Percentiles rank a stretch among this genome's conserved stretches.
Conservation (phyloP, 2,797 vertebrate species). For the Heterohyrax brucei region DNA sequence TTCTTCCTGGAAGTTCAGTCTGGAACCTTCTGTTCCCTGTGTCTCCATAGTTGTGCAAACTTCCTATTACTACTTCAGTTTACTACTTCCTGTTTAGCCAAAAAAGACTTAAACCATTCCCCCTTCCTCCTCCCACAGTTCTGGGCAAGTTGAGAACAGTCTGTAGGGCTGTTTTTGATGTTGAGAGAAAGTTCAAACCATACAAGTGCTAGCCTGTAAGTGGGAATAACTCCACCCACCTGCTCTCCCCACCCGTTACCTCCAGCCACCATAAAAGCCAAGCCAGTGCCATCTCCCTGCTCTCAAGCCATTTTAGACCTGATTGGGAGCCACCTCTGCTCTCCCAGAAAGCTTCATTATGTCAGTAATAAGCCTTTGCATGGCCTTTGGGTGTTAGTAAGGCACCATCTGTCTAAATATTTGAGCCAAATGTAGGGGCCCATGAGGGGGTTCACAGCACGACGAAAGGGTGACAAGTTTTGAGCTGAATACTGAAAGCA, state of each 20-base stretch:
- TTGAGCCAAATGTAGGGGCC: background rate
- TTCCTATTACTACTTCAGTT: too few relatives aligned
- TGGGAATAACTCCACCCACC: too few relatives aligned
- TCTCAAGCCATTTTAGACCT: background rate
- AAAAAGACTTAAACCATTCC: too few relatives aligned
- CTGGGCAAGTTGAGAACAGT: background rate
- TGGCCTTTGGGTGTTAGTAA: background rate
- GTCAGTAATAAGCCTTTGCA: background rate
- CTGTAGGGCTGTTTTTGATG: too few relatives aligned
- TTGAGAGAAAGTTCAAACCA: background rate
- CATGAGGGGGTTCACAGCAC: background rate
- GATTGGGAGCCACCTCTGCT: background rate
- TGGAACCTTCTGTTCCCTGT: too few relatives aligned
- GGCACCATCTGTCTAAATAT: background rate
- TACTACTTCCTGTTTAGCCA: too few relatives aligned
- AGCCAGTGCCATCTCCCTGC: background rate
- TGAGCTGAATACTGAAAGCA: constrained; percentile 40
- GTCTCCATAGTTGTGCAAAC: too few relatives aligned
- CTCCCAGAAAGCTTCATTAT: background rate
- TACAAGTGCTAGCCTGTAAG: background rate
- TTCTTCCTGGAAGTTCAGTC: too few relatives aligned
- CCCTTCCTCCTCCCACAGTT: background rate
- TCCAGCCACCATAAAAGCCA: background rate
- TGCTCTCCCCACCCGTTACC: too few relatives aligned
- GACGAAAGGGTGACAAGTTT: background rate